Conservation (phyloP, 2,888 invertebrate genomes). For the Drosophila meridiana region DNA sequence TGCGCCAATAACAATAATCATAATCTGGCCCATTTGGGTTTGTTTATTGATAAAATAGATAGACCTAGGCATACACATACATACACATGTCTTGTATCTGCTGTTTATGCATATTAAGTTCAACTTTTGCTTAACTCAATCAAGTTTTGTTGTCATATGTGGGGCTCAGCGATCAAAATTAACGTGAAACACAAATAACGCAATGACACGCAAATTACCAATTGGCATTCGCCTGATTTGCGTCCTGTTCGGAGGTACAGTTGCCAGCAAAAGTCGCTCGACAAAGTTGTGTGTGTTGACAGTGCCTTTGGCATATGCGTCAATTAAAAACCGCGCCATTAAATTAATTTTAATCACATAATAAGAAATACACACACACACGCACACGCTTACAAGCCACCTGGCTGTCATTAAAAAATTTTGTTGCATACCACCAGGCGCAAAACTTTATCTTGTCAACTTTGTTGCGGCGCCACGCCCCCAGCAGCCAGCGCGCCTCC, state of each 20-base stretch:
- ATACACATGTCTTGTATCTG: neutral
- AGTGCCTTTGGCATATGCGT: constrained; percentile 61
- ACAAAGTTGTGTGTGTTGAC: constrained; percentile 22
- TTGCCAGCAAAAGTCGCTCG: constrained; percentile 40
- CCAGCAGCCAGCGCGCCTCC: neutral
- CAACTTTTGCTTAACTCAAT: constrained; percentile 50
- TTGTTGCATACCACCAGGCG: constrained; percentile 67
- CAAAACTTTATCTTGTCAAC: constrained; percentile 81
- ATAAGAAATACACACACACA: constrained; percentile 66
- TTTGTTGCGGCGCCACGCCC: constrained; percentile 53
- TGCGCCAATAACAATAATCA: constrained; percentile 73
- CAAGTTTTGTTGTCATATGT: constrained; percentile 31
- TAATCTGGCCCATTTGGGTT: constrained; percentile 46
- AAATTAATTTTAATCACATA: constrained; percentile 82
- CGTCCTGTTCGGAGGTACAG: constrained; percentile 35
- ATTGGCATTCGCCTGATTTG: constrained; percentile 71
- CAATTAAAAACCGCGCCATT: constrained; percentile 82
- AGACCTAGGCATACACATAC: neutral
- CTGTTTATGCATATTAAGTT: neutral
- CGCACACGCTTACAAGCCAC: constrained; percentile 39
- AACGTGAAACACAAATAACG: constrained; percentile 59
- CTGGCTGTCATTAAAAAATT: constrained; percentile 80
- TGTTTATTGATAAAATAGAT: constrained; percentile 72
- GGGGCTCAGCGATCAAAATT: constrained; percentile 14
- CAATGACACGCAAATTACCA: constrained; percentile 73